These are phyloP conservation scores for Syrista parreyssii DNA, from an alignment of 2,888 invertebrate genomes.

Conservation along the genomic window DNA sequence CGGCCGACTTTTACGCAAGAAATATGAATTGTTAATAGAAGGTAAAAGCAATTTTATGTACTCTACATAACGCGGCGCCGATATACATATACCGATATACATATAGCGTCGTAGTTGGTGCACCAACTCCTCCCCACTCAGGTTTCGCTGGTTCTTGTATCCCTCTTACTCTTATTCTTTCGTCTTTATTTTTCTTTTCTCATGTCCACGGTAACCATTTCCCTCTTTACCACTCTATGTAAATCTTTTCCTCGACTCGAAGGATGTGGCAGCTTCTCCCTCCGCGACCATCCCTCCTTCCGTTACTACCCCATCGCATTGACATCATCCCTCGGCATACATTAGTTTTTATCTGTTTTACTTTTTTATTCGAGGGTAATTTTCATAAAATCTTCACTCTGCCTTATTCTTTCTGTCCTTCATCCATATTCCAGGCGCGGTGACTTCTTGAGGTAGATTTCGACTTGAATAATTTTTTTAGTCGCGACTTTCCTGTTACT, in stretches of 20 bases:
- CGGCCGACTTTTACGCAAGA: slow-evolving; percentile 55
- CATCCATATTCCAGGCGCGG: slow-evolving; percentile 30
- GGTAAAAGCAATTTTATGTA: slow-evolving; percentile 65
- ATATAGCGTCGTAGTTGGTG: slow-evolving; percentile 38
- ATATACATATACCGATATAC: slow-evolving; percentile 44
- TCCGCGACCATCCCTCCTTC: slow-evolving; percentile 15
- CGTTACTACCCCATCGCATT: no score
- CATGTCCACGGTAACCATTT: slow-evolving; percentile 18
- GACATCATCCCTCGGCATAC: slow-evolving; percentile 46
- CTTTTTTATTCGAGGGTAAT: slow-evolving; percentile 57
- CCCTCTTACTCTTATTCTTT: slow-evolving; percentile 21
- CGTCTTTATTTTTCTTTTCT: slow-evolving; percentile 2
- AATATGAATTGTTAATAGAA: slow-evolving; percentile 65
- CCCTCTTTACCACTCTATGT: slow-evolving; percentile 42
- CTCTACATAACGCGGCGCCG: slow-evolving; percentile 57
- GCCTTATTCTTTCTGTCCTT: slow-evolving; percentile 29
- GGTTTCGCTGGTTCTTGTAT: slow-evolving; percentile 8
- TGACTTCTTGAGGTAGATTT: slow-evolving; percentile 8
- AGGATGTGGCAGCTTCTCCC: slow-evolving; percentile 7
- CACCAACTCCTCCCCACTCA: slow-evolving; percentile 19
- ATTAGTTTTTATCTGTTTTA: slow-evolving; percentile 62
- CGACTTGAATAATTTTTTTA: slow-evolving; percentile 10
- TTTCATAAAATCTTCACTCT: slow-evolving; percentile 55
- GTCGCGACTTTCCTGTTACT: neutral
- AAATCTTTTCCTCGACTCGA: slow-evolving; percentile 42